A percentile compares a stretch with the other conserved stretches of the same genome.
Evolutionary conservation across 2,888 invertebrate genomes (phyloP).

Genomic region (Arge pagana): DNA sequence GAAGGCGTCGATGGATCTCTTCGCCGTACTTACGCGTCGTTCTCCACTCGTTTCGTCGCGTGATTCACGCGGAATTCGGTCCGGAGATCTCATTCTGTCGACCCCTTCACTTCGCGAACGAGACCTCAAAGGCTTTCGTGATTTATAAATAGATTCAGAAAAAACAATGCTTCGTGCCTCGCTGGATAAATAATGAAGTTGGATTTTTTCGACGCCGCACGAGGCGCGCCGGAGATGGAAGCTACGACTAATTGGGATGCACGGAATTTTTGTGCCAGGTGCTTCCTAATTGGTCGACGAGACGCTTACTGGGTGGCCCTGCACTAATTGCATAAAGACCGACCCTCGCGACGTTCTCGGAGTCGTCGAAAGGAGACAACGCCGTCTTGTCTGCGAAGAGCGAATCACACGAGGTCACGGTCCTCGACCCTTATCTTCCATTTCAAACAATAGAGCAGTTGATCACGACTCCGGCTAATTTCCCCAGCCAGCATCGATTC

Average conservation of each 20-base stretch:
- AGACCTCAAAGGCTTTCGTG: neutral
- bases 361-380: neutral
- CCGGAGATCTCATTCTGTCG: no score
- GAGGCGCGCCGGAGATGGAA: constrained; percentile 1
- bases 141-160: constrained; percentile 10
- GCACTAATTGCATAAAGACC: constrained; percentile 24
- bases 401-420: no score
- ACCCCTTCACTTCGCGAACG: neutral
- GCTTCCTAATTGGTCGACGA: constrained; percentile 40
- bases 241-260: constrained; percentile 40
- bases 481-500: no score
- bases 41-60: no score
- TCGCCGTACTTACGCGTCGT: no score
- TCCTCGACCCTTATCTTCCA: no score
- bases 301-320: constrained; percentile 36
- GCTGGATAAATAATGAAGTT: constrained; percentile 15
- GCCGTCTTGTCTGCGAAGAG: neutral
- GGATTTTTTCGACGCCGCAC: constrained; percentile 15
- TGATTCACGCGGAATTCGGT: no score
- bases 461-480: no score
- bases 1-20: no score
- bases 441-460: no score
- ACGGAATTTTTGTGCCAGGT: constrained; percentile 37
- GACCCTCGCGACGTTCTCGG: neutral
- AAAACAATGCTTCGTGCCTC: constrained; percentile 18